Base-by-base conservation (phyloP, 2,113 vertebrate species). In the Felis chaus region DNA sequence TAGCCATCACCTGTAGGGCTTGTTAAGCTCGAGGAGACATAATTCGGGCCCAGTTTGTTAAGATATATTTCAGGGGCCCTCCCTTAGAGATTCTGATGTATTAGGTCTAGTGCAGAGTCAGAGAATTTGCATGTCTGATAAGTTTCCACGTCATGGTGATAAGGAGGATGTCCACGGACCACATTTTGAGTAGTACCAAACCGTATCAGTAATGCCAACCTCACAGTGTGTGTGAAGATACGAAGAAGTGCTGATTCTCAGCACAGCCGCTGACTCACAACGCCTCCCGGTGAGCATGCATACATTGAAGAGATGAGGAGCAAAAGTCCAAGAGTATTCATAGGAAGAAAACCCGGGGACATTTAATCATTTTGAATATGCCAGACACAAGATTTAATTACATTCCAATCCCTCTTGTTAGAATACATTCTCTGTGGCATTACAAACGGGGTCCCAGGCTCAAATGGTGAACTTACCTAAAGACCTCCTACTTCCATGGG, bases 301-400 rank as follows among this genome's bases (percentile, higher is more conserved):
- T 29, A n/a, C 66, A 18, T 0, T 53, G 23, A 96, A 55, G 16
- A 82, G n/a, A 97, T 7, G 31, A 91, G 71, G 25, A 96, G 29
- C 41, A 69, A 27, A 93, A 95, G 48, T 90, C 74, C 10, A n/a
- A 73, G 57, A 55, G 18, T 66, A 61, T 91, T 85, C 82, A 55
- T 41, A 76, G 7, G 39, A 92, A 97, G 81, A 95, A 97, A 97
- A 78, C 18, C 27, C 25, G 36, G 36, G 53, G 41, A 57, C 57
- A 33, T 84, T 57, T 80, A 94, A 88, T 82, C 71, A 88, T 89
- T 94, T 88, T 25, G 65, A 84, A 61, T 76, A 94, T 31, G 13
- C 18, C 13, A 79, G 36, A 16, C 57, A 69, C 0, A 65, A 86
- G 39, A 87, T 86, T 92, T 96, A 69, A 95, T 91, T 89, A 91